phyloP scores from a whole-genome alignment of 2,888 invertebrate genomes.

The Zaprionus obscuricornis region DNA sequence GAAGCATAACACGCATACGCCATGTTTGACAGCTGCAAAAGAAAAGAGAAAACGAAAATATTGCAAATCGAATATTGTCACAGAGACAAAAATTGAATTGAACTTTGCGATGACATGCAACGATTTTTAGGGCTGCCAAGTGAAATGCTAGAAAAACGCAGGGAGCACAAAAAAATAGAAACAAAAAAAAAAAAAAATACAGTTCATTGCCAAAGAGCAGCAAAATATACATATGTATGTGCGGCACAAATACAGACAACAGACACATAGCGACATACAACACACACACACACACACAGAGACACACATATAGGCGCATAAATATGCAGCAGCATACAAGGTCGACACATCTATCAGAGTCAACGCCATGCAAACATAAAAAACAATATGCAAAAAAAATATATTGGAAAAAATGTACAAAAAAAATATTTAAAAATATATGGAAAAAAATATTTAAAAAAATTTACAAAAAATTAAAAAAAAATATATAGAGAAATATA shows the following conservation, averaged over 20 bases:
- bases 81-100: slow-evolving; percentile 18
- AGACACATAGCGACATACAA: too few species aligned
- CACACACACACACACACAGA: not conserved
- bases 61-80: slow-evolving; percentile 27
- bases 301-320: too few species aligned
- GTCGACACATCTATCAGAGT: too few species aligned
- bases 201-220: not conserved
- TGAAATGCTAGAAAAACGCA: not conserved
- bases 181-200: not conserved
- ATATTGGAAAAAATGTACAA: not conserved
- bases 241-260: too few species aligned
- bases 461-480: too few species aligned
- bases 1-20: slow-evolving; percentile 36
- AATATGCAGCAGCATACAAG: too few species aligned
- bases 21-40: not conserved
- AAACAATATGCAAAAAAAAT: not conserved
- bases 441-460: too few species aligned
- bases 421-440: too few species aligned
- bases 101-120: not conserved
- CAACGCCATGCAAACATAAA: too few species aligned
- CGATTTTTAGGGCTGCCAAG: too few species aligned
- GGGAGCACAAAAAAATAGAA: not conserved
- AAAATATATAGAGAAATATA: too few species aligned
- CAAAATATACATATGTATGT: not conserved
- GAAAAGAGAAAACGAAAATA: too few species aligned